Evolutionary conservation across 2,113 vertebrate species (phyloP).

Genomic region (Apteryx owenii): DNA sequence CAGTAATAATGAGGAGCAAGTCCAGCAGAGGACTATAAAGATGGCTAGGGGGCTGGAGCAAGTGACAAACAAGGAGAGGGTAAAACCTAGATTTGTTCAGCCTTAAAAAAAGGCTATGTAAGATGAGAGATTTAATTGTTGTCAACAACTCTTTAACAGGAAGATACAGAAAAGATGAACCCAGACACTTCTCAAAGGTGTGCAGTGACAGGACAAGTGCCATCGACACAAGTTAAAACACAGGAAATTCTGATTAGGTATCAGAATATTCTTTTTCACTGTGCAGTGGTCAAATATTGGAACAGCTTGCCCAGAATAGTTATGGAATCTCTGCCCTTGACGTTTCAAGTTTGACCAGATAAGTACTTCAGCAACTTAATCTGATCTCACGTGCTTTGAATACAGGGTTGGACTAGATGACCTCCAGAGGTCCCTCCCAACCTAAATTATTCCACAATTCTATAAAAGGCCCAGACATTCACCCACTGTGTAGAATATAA

Average conservation of each 20-base stretch:
- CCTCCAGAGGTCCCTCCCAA: slow-evolving; percentile 31
- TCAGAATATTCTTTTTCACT: background rate
- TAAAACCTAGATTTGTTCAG: background rate
- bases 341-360: slow-evolving; percentile 17
- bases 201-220: background rate
- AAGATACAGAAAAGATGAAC: background rate
- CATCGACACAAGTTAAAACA: background rate
- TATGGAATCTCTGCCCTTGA: background rate
- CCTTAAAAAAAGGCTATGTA: background rate
- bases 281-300: background rate
- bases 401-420: slow-evolving; percentile 2
- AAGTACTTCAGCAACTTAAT: slow-evolving; percentile 16
- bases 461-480: slow-evolving; percentile 5
- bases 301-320: background rate
- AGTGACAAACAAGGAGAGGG: accelerated
- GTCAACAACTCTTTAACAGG: background rate
- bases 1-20: background rate
- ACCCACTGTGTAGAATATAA: slow-evolving; percentile 35
- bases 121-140: background rate
- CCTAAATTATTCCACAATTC: background rate
- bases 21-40: background rate
- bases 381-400: slow-evolving; percentile 17
- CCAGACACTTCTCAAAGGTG: background rate
- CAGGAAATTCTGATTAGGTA: background rate
- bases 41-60: background rate